Evolutionary conservation across 1,140 invertebrate genomes (phyloP), one percentile per base, ranked within the genome.

Genomic region (Habropoda laboriosa): DNA sequence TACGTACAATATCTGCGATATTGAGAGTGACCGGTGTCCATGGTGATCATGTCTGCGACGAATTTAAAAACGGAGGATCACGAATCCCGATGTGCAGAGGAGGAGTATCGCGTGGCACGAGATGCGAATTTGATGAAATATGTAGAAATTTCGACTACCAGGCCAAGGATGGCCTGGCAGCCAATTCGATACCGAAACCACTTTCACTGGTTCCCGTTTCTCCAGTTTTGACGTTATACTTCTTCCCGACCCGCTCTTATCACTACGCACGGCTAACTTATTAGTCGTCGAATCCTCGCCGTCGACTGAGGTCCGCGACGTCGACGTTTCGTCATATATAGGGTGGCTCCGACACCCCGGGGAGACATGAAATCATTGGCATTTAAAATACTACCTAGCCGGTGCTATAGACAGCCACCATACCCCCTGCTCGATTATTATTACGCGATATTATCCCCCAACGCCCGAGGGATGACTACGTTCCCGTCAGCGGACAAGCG

Each of bases 311-410:
- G 51, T 51, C 80, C 76, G 78, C 75, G 42, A 70, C 51, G 84
- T 60, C 68, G 49, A 40, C 58, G 74, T 49, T 61, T 82, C 79
- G 64, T 78, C 68, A 76, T 92, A 91, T 91, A 91, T 91, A 90
- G 81, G 81, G 58, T 80, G 49, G 40, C 63, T 49, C 49, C 32
- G 61, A 64, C 73, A 82, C 87, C 87, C 90, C 81, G 63, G 92
- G 90, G 91, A 91, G 86, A 88, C 82, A 91, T 92, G 83, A 92
- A 92, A 92, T 92, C 92, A 91, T 87, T 92, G 92, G 91, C 92
- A 92, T 92, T 92, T 92, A 90, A 91, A 91, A 91, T 91, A 90
- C 79, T 89, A 89, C 88, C 87, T 18, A 87, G 86, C 76, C 67
- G 66, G n/a, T 81, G 21, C 80, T 83, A 75, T 73, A 51, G 68